Evolutionary conservation across 2,888 invertebrate species (phyloP).

Genomic region (Parascotia fuliginaria): DNA sequence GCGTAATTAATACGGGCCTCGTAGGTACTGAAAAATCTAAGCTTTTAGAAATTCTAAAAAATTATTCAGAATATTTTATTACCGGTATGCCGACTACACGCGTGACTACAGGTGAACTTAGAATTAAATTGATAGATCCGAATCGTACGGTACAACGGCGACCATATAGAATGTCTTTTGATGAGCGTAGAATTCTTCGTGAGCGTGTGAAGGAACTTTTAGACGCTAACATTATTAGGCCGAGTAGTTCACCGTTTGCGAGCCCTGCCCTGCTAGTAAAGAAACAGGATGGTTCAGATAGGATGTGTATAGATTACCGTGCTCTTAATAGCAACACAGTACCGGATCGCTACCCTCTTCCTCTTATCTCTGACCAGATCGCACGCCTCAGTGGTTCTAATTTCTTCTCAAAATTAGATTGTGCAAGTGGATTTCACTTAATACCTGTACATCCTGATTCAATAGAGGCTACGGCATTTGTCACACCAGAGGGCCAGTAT

Average conservation of each 20-base stretch:
- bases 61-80: conserved; percentile 1
- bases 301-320: conserved; percentile 4
- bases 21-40: neutral
- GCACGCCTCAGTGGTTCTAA: neutral
- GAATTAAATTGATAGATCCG: conserved; percentile 1
- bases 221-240: conserved; percentile 6
- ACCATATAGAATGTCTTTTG: conserved; percentile 1
- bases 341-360: neutral
- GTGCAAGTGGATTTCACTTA: conserved; percentile 1
- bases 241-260: conserved; percentile 15
- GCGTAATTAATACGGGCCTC: neutral
- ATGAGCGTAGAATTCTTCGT: conserved; percentile 6
- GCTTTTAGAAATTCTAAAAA: neutral
- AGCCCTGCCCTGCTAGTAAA: conserved; percentile 2
- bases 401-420: neutral
- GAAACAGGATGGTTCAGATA: conserved; percentile 1
- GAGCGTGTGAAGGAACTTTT: neutral
- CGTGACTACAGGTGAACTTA: neutral
- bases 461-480: conserved; percentile 7
- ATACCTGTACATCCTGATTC: neutral
- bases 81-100: conserved; percentile 2
- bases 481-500: conserved; percentile 8
- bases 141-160: conserved; percentile 7
- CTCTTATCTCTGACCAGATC: neutral
- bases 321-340: conserved; percentile 1